These are phyloP conservation scores for Coracopsis vasa DNA, from an alignment of 2,113 vertebrate genomes.

Conservation along the genomic window DNA sequence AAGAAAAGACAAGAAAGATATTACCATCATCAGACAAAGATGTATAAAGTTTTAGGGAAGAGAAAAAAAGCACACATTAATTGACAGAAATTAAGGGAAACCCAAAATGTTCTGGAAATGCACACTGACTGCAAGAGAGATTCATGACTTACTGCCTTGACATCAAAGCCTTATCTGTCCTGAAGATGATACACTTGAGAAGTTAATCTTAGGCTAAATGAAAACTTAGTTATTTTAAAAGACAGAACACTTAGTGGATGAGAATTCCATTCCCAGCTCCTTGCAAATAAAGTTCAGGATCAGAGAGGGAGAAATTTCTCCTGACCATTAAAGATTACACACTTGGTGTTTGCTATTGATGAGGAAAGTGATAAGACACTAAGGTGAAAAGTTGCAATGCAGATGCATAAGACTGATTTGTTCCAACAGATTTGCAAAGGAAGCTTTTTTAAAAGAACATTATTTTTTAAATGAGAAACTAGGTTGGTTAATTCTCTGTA, in stretches of 20 bases:
- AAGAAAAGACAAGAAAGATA: not conserved
- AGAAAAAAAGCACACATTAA: not conserved
- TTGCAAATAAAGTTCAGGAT: not conserved
- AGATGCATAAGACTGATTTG: not conserved
- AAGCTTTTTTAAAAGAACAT: not conserved
- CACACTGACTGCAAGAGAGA: not conserved
- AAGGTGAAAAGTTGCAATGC: not conserved
- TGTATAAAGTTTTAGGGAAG: not conserved
- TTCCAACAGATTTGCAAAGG: not conserved
- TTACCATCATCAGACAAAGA: not conserved
- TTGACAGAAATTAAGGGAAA: not conserved
- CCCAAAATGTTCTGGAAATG: not conserved
- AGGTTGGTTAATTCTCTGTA: not conserved
- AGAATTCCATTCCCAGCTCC: not conserved
- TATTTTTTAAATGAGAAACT: not conserved
- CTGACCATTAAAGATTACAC: not conserved
- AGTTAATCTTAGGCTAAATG: not conserved
- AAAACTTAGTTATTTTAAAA: not conserved
- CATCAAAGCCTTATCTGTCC: not conserved
- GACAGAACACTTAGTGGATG: not conserved
- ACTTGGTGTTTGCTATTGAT: not conserved
- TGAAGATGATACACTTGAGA: not conserved
- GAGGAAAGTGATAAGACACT: not conserved
- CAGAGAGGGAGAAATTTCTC: not conserved
- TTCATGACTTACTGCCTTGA: conserved; percentile 1